Evolutionary conservation across 2,888 invertebrate species (phyloP), one percentile per base, ranked within the genome.

Genomic region (Alentia gelatinosa): DNA sequence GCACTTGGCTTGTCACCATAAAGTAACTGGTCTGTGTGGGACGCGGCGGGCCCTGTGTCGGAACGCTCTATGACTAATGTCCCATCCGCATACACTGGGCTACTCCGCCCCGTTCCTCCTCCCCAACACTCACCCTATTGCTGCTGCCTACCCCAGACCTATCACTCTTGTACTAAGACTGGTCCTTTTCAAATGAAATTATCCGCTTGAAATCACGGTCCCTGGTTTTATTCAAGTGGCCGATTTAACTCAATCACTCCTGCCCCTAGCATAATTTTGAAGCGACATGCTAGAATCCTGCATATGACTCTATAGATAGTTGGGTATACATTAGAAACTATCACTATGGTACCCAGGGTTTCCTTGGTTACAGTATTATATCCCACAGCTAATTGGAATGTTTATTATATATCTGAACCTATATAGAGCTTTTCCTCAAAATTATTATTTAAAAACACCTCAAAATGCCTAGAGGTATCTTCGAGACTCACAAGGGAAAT

Each of bases 1-100:
- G 42, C 86, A 86, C 47, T 86, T 42, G 42, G 47, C 86, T 47
- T 47, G 86, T 86, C 86, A 86, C 35, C 86, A 86, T 86, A 86
- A 86, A 86, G 30, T 86, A 86, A 12, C 15, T 15, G 35, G 79
- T 39, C 79, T 19, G 79, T 79, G 39, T 26, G 63, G n/a, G 47
- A 33, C 74, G 1, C 30, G 74, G 74, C 74, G n/a, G 74, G 30
- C 74, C 74, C 30, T 26, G 30, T 19, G 74, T 33, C 26, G 26
- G 74, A 1, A 15, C 26, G 4, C n/a, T 4, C 1, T 79, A 79
- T 79, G 79, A 79, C 79, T 35, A 19, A 79, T 74, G 74, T 74
- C 30, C n/a, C 1, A 4, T 33, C 19, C 30, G 30, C 74, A 33
- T 26, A 26, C 74, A 74, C 30, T 74, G 33, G 74, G 30, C 74